Evolutionary conservation across 2,888 invertebrate species (phyloP), one percentile per base, ranked within the genome.

Genomic region (Leptinotarsa juncta): DNA sequence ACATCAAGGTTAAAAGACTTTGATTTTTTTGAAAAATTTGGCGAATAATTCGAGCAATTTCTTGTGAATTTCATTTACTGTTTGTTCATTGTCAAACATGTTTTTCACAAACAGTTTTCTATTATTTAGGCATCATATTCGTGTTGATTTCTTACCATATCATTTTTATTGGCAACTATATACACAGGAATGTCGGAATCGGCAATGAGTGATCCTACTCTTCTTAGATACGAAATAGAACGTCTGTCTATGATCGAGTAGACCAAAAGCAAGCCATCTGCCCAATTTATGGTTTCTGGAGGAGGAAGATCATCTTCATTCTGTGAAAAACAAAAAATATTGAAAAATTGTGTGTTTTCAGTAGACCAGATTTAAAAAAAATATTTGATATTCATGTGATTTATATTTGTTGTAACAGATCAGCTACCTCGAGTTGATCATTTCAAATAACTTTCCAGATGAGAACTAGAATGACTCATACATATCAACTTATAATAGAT

Each of bases 81-180:
- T 7, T 32, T 32, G 7, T 32, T 7, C 7, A 32, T 7, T 32
- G 7, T 7, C 1, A 7, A 32, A 32, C 5, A 32, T 32, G 5
- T 5, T 26, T 26, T 26, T 5, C 0, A 5, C 5, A 5, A 26
- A 26, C 5, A 26, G 26, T 26, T 26, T 26, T 26, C 3, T 0
- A 26, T 4, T 26, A 26, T 7, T 32, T 1, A 7, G 32, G 32
- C 10, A 1, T 42, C 10, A 10, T 3, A 10, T 10, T 5, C 10
- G 0, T 42, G 42, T 32, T 5, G 1, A 32, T 48, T 57, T 72
- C 78, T 78, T 78, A 82, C 94, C 95, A 97, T 95, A 84, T 97
- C 97, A 26, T 94, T 94, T 88, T 97, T 97, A 85, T 97, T 97
- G 57, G 94, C 96, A 49, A 96, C 94, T n/a, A 97, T 90, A n/a